phyloP scores from a whole-genome alignment of 2,113 vertebrate species.

The Nansenia antarctica region DNA sequence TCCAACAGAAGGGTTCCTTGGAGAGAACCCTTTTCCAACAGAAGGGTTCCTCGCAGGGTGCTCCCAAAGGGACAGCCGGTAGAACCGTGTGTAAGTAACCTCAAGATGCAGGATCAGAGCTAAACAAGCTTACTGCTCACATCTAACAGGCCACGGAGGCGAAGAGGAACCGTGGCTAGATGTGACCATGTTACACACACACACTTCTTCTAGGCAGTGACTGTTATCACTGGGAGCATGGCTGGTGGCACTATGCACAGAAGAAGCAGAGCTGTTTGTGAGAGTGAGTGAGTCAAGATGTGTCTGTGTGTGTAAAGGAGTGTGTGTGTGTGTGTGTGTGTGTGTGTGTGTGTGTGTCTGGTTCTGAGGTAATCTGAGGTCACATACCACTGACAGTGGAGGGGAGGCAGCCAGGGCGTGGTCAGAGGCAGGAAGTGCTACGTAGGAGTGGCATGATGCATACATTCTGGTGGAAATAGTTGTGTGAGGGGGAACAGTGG shows the following conservation, averaged over 20 bases:
- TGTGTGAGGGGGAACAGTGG: constrained; percentile 29
- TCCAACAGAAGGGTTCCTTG: too few relatives aligned
- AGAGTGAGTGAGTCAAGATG: constrained; percentile 25
- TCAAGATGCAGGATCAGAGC: not conserved
- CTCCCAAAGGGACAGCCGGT: too few relatives aligned
- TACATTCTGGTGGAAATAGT: too few relatives aligned
- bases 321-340: constrained; percentile 26
- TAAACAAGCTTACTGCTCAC: not conserved
- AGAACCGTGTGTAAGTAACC: too few relatives aligned
- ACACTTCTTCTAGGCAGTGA: not conserved
- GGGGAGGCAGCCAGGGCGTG: constrained; percentile 55
- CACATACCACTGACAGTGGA: constrained; percentile 56
- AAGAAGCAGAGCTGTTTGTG: constrained; percentile 35
- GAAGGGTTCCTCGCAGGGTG: too few relatives aligned
- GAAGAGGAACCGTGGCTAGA: not conserved
- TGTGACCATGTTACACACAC: not conserved
- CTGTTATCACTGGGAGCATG: not conserved
- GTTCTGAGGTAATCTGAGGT: constrained; percentile 63
- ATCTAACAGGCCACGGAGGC: not conserved
- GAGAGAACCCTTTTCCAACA: too few relatives aligned
- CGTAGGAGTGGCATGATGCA: too few relatives aligned
- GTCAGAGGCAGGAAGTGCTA: constrained; percentile 59
- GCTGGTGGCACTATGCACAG: constrained; percentile 24
- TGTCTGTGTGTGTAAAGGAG: constrained; percentile 1
- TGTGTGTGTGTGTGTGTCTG: constrained; percentile 10